These are phyloP conservation scores for Sebastiscus albofasciatus DNA, from an alignment of 2,797 vertebrate species.

Conservation along the genomic window DNA sequence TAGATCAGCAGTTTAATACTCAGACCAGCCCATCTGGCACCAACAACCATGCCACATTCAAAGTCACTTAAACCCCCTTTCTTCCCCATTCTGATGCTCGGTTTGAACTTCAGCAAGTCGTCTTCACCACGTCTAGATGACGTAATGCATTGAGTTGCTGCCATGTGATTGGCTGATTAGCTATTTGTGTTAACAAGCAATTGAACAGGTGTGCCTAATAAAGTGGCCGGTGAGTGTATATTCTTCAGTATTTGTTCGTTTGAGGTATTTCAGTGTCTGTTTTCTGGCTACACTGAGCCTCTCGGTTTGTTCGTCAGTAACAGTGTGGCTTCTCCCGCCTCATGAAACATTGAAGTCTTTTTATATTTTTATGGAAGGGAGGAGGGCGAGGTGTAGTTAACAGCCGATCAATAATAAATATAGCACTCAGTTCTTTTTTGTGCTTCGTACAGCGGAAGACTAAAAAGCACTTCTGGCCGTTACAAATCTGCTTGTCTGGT, in stretches of 20 bases:
- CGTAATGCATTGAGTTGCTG: no score
- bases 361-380: constrained; percentile 44
- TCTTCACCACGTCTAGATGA: no score
- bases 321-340: neutral
- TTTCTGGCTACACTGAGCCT: neutral
- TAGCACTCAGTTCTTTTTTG: constrained; percentile 14
- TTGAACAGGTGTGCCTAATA: no score
- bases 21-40: no score
- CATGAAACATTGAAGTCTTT: constrained; percentile 56
- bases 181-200: no score
- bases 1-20: no score
- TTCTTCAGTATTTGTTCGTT: neutral
- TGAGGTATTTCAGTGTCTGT: neutral
- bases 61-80: no score
- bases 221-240: no score
- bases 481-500: constrained; percentile 19
- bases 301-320: neutral
- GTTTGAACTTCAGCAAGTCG: no score
- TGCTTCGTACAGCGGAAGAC: constrained; percentile 20
- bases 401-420: constrained; percentile 71
- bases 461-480: constrained; percentile 41
- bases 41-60: no score
- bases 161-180: no score
- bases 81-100: no score
- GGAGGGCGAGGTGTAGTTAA: constrained; percentile 42